Evolutionary conservation across 2,797 vertebrate genomes (phyloP), one percentile per base, ranked within the genome.

Genomic region (Melanotaenia parkinsoni): DNA sequence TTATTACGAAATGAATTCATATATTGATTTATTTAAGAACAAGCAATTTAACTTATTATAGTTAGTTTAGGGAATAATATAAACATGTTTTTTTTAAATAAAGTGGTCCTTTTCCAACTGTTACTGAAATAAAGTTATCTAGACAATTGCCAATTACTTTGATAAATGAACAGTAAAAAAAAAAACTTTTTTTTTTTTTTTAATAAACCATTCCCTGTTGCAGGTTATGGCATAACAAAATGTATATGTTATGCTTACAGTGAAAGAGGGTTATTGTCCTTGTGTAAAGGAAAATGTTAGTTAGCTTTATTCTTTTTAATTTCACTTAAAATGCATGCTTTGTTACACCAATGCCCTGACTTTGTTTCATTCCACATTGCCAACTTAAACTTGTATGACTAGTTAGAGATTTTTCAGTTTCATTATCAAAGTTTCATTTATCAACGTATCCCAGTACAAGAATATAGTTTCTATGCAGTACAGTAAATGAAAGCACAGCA

Each of bases 21-120:
- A 95, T 95, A 95, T 94, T 94, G 92, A 94, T 94, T 95, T 95
- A 95, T 95, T 95, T 95, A 95, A 95, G 82, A 91, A 92, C 89
- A 93, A 94, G 87, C 91, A 94, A 95, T 95, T 95, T 95, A 95
- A 95, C 93, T 95, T 95, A 95, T 95, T 94, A 94, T 95, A 92
- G 89, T 91, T 95, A 94, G 93, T 82, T 89, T 95, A 94, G 94
- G 89, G 88, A 91, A 95, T 95, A 95, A 95, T 95, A 95, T 95
- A 95, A 95, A 92, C 71, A 54, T 90, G 89, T 91, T 93, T 92
- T 92, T 92, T 45, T 45, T 8, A 10, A 37, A 90, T 89, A 88
- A 91, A 86, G 77, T 89, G 87, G 80, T 86, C 85, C 77, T 74
- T 91, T 53, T 91, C 81, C 86, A 92, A 74, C 87, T 93, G 89